phyloP scores from a whole-genome alignment of 1,140 invertebrate species.

The Aphelenchoides avenae region DNA sequence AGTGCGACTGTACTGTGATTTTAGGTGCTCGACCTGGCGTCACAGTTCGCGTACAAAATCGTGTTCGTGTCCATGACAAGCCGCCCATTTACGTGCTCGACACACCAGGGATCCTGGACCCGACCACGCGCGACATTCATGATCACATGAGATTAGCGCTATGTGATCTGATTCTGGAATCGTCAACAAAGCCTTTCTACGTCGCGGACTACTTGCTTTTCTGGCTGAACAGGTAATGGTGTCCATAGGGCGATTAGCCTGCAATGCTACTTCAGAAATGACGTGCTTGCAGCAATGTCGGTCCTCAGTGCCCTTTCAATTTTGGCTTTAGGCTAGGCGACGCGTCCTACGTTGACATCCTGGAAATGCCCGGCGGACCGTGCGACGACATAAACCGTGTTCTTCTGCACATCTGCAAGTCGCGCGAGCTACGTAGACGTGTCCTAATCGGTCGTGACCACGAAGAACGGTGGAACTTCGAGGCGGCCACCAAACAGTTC shows the following conservation, averaged over 20 bases:
- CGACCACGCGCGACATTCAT: slow-evolving; percentile 71
- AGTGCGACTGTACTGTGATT: slow-evolving; percentile 1
- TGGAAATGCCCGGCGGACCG: slow-evolving; percentile 58
- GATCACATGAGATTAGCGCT: slow-evolving; percentile 80
- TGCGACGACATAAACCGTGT: slow-evolving; percentile 62
- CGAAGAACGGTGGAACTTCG: no score
- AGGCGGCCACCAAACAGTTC: no score
- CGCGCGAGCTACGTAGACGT: slow-evolving; percentile 22
- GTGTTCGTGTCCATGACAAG: slow-evolving; percentile 73
- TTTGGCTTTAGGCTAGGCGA: slow-evolving; percentile 60
- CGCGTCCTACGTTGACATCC: slow-evolving; percentile 59
- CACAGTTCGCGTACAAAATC: slow-evolving; percentile 76
- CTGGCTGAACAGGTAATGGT: slow-evolving; percentile 74
- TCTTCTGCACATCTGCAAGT: slow-evolving; percentile 42
- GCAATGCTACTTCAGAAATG: no score
- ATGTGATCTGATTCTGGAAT: slow-evolving; percentile 71
- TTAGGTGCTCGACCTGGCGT: slow-evolving; percentile 79
- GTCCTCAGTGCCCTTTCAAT: no score
- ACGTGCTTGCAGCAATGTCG: no score
- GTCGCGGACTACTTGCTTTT: slow-evolving; percentile 88
- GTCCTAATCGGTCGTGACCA: no score
- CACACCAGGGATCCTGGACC: slow-evolving; percentile 83
- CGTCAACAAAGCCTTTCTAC: slow-evolving; percentile 70
- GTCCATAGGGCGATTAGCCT: background rate
- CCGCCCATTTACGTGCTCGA: slow-evolving; percentile 83